Conservation (phyloP, 2,888 invertebrate genomes). For the Ganaspis brasiliensis region DNA sequence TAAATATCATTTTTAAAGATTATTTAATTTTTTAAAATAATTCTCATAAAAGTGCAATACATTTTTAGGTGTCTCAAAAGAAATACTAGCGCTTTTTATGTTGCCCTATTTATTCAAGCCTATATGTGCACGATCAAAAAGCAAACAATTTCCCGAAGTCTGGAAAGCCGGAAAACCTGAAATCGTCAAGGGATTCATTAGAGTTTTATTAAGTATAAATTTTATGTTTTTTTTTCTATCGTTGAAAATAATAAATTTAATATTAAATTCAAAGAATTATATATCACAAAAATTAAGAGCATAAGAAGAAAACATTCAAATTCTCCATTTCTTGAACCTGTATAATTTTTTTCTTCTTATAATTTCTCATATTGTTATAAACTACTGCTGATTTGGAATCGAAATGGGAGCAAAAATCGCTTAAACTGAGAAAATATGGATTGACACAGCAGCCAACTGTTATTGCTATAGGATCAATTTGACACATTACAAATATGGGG, state of each 20-base stretch:
- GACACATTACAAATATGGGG: not conserved
- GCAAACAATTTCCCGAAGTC: slow-evolving; percentile 7
- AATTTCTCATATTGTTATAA: too few species aligned
- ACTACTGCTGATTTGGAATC: slow-evolving; percentile 45
- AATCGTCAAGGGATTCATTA: slow-evolving; percentile 49
- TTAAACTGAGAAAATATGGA: slow-evolving; percentile 36
- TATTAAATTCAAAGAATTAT: not conserved
- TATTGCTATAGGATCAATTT: slow-evolving; percentile 38
- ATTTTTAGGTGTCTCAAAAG: slow-evolving; percentile 34
- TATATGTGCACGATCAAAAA: not conserved
- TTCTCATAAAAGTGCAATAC: too few species aligned
- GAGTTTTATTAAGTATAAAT: slow-evolving; percentile 2
- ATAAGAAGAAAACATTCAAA: too few species aligned
- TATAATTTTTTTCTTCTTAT: too few species aligned
- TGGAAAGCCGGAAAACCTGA: slow-evolving; percentile 49
- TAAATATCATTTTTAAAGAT: not conserved
- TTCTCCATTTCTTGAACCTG: too few species aligned
- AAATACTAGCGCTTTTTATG: slow-evolving; percentile 26
- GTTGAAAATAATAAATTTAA: not conserved
- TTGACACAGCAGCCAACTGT: slow-evolving; percentile 45
- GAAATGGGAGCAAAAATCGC: not conserved
- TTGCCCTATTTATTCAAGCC: slow-evolving; percentile 48
- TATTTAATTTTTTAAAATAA: not conserved
- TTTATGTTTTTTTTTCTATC: not conserved
- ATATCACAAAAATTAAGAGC: too few species aligned